Evolutionary conservation across 1,140 invertebrate genomes (phyloP).

Genomic region (Trichonephila clavata): DNA sequence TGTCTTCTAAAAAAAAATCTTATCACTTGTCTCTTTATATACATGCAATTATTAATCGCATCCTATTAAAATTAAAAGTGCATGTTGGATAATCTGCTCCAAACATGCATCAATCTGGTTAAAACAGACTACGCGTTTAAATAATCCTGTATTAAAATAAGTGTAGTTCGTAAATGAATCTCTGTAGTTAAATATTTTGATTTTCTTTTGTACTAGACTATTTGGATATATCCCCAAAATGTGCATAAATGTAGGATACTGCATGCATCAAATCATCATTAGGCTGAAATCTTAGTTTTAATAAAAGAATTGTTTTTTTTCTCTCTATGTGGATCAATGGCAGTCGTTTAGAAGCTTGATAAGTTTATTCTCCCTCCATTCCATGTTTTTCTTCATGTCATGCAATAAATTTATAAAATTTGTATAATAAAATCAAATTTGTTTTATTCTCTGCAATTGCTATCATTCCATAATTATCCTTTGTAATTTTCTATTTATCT

Average conservation of each 20-base stretch:
- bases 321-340: not conserved
- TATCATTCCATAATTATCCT: conserved; percentile 62
- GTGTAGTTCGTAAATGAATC: conserved; percentile 72
- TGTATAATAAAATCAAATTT: conserved; percentile 7
- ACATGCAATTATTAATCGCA: not conserved
- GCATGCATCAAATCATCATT: conserved; percentile 68
- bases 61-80: conserved; percentile 45
- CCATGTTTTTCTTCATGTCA: conserved; percentile 39
- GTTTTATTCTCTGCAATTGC: conserved; percentile 47
- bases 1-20: conserved; percentile 25
- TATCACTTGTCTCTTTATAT: conserved; percentile 42
- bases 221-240: conserved; percentile 56
- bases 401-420: conserved; percentile 41
- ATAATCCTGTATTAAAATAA: conserved; percentile 55
- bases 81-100: conserved; percentile 49
- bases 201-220: conserved; percentile 71
- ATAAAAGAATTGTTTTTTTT: conserved; percentile 45
- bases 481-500: conserved; percentile 7
- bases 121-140: conserved; percentile 39
- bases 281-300: conserved; percentile 44
- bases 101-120: conserved; percentile 43
- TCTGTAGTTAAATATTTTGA: conserved; percentile 64
- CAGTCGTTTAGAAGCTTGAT: conserved; percentile 10
- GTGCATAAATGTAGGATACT: conserved; percentile 71
- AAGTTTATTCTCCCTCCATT: conserved; percentile 22